Evolutionary conservation across 2,113 vertebrate species (phyloP).

Genomic region (Calidris pygmaea): DNA sequence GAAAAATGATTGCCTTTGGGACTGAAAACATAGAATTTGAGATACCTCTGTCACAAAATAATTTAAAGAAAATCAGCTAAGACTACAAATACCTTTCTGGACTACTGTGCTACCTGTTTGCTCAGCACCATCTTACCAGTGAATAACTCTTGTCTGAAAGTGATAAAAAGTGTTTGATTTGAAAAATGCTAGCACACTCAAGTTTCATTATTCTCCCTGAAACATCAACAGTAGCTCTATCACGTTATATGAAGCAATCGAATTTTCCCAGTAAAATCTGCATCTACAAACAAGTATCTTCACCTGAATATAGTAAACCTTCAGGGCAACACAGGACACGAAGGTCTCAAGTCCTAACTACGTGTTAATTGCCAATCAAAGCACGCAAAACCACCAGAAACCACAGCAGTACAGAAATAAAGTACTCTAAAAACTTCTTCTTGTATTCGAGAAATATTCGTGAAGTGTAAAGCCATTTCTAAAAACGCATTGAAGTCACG

Average conservation of each 20-base stretch:
- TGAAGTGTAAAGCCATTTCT: background rate
- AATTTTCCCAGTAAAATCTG: background rate
- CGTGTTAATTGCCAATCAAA: background rate
- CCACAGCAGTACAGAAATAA: background rate
- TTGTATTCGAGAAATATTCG: background rate
- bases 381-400: background rate
- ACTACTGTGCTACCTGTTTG: background rate
- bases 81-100: background rate
- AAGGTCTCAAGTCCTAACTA: background rate
- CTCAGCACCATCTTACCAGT: background rate
- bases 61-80: background rate
- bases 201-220: background rate
- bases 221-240: background rate
- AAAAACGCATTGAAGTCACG: background rate
- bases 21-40: background rate
- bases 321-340: background rate
- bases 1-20: conserved; percentile 15
- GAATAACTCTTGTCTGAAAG: background rate
- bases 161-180: background rate
- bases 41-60: background rate
- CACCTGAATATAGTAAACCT: background rate
- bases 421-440: background rate
- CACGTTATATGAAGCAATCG: background rate
- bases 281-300: background rate
- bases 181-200: background rate